Conservation (phyloP, 37 sponge, comb jelly and placozoan genomes). For the Spongilla lacustris region DNA sequence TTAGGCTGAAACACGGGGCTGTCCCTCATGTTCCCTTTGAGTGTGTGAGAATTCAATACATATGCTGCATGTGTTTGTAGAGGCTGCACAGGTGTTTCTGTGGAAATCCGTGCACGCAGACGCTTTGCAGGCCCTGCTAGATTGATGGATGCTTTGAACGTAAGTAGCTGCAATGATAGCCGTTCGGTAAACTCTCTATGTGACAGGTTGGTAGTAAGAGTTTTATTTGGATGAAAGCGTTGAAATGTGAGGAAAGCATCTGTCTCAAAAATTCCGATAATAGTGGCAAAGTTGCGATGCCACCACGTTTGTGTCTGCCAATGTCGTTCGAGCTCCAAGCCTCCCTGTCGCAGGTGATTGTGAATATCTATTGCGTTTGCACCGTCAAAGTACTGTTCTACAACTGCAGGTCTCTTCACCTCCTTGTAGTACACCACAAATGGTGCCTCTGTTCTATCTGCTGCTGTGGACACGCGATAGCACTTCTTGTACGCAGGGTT, state of each 20-base stretch:
- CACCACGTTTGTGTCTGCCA: background rate
- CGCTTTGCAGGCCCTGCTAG: background rate
- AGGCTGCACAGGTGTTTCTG: background rate
- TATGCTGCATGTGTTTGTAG: background rate
- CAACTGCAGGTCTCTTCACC: background rate
- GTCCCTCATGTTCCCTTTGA: background rate
- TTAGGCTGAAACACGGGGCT: background rate
- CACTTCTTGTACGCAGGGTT: background rate
- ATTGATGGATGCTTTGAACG: background rate
- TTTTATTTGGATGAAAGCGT: background rate
- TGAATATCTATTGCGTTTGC: background rate
- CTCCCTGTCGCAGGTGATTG: background rate
- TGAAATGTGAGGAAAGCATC: background rate
- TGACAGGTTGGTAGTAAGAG: background rate
- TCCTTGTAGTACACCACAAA: background rate
- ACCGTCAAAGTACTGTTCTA: background rate
- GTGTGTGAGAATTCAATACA: background rate
- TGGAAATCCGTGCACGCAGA: background rate
- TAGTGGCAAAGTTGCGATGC: background rate
- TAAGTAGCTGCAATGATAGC: background rate
- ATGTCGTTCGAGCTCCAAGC: background rate
- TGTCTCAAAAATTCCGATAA: background rate
- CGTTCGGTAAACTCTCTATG: background rate
- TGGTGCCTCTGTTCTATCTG: background rate
- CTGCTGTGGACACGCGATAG: background rate